Base-by-base conservation (phyloP, 2,888 invertebrate species). In the Leuctra nigra region DNA sequence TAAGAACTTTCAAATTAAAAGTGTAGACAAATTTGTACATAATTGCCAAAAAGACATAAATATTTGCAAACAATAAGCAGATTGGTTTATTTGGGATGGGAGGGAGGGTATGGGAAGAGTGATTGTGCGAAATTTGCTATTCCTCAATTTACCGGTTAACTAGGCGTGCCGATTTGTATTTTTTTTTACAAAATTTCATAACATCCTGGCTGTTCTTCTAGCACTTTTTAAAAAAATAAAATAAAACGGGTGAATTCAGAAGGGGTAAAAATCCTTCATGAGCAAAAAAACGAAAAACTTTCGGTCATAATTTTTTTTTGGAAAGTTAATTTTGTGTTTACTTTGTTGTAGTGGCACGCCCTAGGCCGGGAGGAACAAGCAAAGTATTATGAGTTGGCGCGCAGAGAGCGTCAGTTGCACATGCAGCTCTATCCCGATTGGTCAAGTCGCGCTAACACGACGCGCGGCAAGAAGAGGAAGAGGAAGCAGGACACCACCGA, bases 381-480 rank as follows among this genome's bases (percentile, higher is more conserved):
- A 79, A 96, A 96, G 83, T 97, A 98, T 87, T 97, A 97, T 84
- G 96, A 96, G 80, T 84, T 95, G 87, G 96, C 97, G 73, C 85
- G 94, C 76, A 89, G 94, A 78, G 97, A 97, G 81, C 87, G 96
- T 77, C 95, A 97, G 82, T 87, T 94, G 76, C 98, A 98, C 83
- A 90, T 93, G 89, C 93, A 95, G 84, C 87, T 94, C 80, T 96
- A 98, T 83, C 97, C 97, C 74, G 94, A 95, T 82, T 98, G 97
- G 97, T 91, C 91, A 81, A 91, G 91, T 81, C 96, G 98, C 79
- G 88, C 97, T 79, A 98, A 99, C 86, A 96, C 98, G 83, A 95
- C 97, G 79, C 91, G 94, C 80, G 95, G 96, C 84, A 93, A 93
- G 85, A 97, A 96, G 87, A 93, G 97, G 90, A 98, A 98, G 86